Evolutionary conservation across 2,113 vertebrate species (phyloP).

Genomic region (Oreochromis tanganicae): DNA sequence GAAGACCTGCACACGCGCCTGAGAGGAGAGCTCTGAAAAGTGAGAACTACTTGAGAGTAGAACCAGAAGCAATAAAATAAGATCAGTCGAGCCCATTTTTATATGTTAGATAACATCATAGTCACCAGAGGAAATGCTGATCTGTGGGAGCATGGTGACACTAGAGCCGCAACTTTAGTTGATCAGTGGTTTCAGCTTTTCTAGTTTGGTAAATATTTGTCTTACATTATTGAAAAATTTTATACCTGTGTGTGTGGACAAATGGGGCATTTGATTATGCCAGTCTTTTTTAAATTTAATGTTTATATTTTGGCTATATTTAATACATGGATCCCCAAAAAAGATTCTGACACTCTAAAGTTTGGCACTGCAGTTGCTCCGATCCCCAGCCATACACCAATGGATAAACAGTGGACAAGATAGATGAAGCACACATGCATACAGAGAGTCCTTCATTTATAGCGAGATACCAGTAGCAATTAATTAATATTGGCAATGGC

Average conservation of each 20-base stretch:
- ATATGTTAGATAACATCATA: background rate
- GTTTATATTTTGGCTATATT: background rate
- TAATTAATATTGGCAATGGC: background rate
- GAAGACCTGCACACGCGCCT: conserved; percentile 83
- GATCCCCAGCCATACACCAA: background rate
- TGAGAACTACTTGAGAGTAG: background rate
- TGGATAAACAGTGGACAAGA: background rate
- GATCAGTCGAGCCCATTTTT: background rate
- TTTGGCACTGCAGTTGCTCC: background rate
- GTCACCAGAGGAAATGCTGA: background rate
- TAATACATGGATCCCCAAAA: background rate
- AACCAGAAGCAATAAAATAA: background rate
- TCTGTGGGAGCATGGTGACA: background rate
- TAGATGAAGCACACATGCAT: background rate
- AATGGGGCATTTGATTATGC: background rate
- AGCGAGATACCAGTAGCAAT: background rate
- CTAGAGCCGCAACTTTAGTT: background rate
- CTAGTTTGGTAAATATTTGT: background rate
- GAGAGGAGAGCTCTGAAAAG: conserved; percentile 80
- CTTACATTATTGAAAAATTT: background rate
- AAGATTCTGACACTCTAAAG: background rate
- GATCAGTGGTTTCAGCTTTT: background rate
- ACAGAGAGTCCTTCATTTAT: background rate
- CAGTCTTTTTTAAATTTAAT: background rate
- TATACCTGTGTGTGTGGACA: background rate